Conservation (phyloP, 2,888 invertebrate genomes). For the Isoperla grammatica region DNA sequence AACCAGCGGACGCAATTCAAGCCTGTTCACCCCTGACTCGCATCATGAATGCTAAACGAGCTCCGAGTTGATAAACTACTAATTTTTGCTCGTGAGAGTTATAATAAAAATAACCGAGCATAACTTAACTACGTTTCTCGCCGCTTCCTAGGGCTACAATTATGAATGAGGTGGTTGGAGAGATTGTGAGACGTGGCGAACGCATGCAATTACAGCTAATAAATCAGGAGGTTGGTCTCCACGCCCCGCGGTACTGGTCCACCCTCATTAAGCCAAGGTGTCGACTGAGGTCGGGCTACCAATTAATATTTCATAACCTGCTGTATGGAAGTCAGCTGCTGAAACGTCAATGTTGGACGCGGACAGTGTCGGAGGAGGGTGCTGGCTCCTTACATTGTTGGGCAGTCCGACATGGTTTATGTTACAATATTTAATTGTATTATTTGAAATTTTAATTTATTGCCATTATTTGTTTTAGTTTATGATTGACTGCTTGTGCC, state of each 20-base stretch:
- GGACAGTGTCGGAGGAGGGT: too few species aligned
- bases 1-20: not conserved
- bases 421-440: too few species aligned
- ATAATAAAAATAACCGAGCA: slow-evolving; percentile 14
- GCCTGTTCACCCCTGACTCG: slow-evolving; percentile 14
- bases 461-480: too few species aligned
- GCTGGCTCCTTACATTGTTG: too few species aligned
- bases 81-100: slow-evolving; percentile 17
- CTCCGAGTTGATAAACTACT: slow-evolving; percentile 3
- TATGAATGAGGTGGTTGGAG: slow-evolving; percentile 24
- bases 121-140: slow-evolving; percentile 1
- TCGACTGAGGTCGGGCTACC: slow-evolving; percentile 21
- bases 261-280: slow-evolving; percentile 24
- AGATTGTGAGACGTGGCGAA: slow-evolving; percentile 15
- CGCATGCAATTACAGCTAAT: slow-evolving; percentile 25
- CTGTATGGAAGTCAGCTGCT: too few species aligned
- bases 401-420: too few species aligned
- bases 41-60: not conserved
- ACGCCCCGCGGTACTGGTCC: not conserved
- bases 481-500: too few species aligned
- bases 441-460: too few species aligned
- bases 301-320: slow-evolving; percentile 25
- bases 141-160: slow-evolving; percentile 22
- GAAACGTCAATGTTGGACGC: too few species aligned
- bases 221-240: slow-evolving; percentile 19